phyloP scores from a whole-genome alignment of 23 tunicate species.

The Phallusia fumigata region DNA sequence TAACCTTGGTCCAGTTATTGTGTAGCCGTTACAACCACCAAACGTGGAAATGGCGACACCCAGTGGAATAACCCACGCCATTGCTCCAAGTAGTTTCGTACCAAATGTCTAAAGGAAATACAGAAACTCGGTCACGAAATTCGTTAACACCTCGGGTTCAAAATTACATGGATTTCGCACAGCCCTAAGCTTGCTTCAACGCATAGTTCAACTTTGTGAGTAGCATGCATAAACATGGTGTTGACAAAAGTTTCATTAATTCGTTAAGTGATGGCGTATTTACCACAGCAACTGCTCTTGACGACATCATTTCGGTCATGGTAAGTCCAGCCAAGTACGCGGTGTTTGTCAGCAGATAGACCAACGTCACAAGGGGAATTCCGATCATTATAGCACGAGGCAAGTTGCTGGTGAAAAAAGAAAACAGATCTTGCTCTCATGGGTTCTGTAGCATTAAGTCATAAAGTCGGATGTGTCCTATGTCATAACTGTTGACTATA shows the following conservation, averaged over 20 bases:
- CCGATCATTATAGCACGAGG: conserved; percentile 88
- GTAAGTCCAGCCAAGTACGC: conserved; percentile 74
- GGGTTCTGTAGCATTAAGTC: too few relatives aligned
- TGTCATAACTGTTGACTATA: too few relatives aligned
- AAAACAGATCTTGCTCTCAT: not conserved
- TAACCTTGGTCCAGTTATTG: conserved; percentile 86
- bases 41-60: conserved; percentile 93
- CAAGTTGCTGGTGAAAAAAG: conserved; percentile 56
- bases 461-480: too few relatives aligned
- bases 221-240: too few relatives aligned
- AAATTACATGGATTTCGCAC: too few relatives aligned
- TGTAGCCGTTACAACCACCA: conserved; percentile 84
- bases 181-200: too few relatives aligned
- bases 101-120: conserved; percentile 69
- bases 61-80: conserved; percentile 75
- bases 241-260: too few relatives aligned
- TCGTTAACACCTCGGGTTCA: too few relatives aligned
- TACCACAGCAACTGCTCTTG: conserved; percentile 91
- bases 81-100: conserved; percentile 56
- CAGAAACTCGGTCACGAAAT: too few relatives aligned
- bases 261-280: not conserved
- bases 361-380: conserved; percentile 75
- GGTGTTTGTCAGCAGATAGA: conserved; percentile 75
- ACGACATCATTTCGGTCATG: conserved; percentile 54
- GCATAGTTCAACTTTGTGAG: too few relatives aligned